Evolutionary conservation across 2,888 invertebrate species (phyloP).

Genomic region (Subacronicta megacephala): DNA sequence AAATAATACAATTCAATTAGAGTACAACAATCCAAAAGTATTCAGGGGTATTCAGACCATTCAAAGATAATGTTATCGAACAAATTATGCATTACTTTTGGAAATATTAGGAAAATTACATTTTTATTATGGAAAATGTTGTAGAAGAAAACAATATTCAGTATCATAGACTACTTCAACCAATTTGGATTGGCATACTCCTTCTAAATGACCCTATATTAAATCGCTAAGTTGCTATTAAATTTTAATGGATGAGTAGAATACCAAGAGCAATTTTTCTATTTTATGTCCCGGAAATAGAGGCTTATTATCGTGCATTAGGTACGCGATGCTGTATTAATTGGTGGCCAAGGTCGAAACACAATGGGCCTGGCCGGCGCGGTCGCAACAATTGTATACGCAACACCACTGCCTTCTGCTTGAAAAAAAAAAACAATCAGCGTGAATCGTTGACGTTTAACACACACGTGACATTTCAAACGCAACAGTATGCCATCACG

Average conservation of each 20-base stretch:
- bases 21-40: too few species aligned
- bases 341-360: conserved; percentile 66
- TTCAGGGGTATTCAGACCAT: too few species aligned
- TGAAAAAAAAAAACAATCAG: conserved; percentile 49
- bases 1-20: too few species aligned
- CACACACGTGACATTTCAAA: conserved; percentile 50
- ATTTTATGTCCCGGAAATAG: conserved; percentile 63
- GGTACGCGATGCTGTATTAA: conserved; percentile 63
- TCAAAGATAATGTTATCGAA: too few species aligned
- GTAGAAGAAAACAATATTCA: too few species aligned
- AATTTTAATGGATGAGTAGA: conserved; percentile 18
- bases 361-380: conserved; percentile 61
- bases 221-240: not conserved
- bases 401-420: conserved; percentile 45
- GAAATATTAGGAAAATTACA: too few species aligned
- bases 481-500: conserved; percentile 27
- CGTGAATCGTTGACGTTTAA: conserved; percentile 42
- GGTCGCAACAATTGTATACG: conserved; percentile 51
- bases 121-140: too few species aligned
- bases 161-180: not conserved
- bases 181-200: conserved; percentile 4
- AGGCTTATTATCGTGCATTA: conserved; percentile 63
- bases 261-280: conserved; percentile 43
- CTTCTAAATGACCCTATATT: too few species aligned
- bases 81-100: not conserved